Conservation (phyloP, 2,113 vertebrate genomes). For the Thamnaconus septentrionalis region DNA sequence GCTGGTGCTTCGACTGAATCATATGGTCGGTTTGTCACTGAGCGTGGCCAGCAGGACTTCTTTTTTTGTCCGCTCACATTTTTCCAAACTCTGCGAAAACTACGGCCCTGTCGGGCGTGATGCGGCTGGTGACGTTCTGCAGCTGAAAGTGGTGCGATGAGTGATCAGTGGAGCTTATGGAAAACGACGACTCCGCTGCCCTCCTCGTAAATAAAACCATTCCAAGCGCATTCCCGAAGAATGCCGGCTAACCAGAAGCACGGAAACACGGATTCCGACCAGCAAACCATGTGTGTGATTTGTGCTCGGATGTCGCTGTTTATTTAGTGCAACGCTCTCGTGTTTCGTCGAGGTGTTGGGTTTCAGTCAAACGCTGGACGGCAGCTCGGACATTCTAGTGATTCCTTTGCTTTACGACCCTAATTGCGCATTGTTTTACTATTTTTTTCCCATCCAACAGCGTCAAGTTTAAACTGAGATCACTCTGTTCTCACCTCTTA, state of each 20-base stretch:
- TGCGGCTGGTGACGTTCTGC: slow-evolving; percentile 1
- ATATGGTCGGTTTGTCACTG: no score
- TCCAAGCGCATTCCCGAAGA: slow-evolving; percentile 41
- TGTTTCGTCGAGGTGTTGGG: no score
- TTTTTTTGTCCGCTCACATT: no score
- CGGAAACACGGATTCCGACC: background rate
- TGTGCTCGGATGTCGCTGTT: background rate
- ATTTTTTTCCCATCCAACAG: background rate
- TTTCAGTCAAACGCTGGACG: no score
- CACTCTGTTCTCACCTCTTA: background rate
- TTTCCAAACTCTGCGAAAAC: no score
- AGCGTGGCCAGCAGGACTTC: no score
- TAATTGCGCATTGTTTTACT: background rate
- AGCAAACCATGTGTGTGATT: slow-evolving; percentile 17
- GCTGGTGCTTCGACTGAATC: no score
- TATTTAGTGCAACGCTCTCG: no score
- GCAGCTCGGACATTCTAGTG: no score
- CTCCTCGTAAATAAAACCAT: slow-evolving; percentile 29
- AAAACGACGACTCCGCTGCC: slow-evolving; percentile 1
- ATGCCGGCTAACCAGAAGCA: slow-evolving; percentile 18
- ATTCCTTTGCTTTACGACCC: no score
- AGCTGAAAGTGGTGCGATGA: slow-evolving; percentile 4
- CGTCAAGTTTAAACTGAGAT: background rate
- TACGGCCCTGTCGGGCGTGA: no score
- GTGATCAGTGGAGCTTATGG: background rate